phyloP scores from a whole-genome alignment of 2,113 vertebrate species.

The Thymallus thymallus region DNA sequence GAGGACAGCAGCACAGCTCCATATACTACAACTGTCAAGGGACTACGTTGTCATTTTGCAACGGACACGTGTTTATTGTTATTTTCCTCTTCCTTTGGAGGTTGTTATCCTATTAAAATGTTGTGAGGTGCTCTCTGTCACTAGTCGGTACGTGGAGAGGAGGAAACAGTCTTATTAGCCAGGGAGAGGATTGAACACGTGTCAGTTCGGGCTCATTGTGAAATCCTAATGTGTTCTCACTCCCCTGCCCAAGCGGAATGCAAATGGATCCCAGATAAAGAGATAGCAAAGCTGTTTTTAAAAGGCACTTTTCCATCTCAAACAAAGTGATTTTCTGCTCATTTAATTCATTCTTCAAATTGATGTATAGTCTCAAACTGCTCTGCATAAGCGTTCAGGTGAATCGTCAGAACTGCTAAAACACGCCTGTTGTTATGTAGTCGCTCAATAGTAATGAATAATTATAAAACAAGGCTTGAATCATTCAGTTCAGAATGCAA shows the following conservation, averaged over 20 bases:
- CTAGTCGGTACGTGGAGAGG: no score
- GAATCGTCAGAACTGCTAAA: conserved; percentile 18
- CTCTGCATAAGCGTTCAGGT: not conserved
- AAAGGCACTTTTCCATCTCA: conserved; percentile 36
- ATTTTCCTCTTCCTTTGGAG: conserved; percentile 36
- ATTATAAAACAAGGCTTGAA: conserved; percentile 54
- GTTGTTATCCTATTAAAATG: conserved; percentile 31
- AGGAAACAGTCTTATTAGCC: conserved; percentile 18
- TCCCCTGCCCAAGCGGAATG: not conserved
- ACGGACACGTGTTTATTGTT: conserved; percentile 59
- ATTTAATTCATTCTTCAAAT: conserved; percentile 34
- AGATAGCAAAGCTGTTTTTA: conserved; percentile 25
- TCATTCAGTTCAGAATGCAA: conserved; percentile 60
- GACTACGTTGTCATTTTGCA: conserved; percentile 38
- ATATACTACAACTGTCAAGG: conserved; percentile 22
- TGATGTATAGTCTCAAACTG: conserved; percentile 7
- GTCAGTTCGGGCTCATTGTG: conserved; percentile 14
- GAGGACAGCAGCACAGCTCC: not conserved
- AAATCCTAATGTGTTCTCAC: conserved; percentile 8
- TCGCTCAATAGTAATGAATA: conserved; percentile 59
- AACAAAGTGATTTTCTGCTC: conserved; percentile 39
- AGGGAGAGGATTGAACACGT: conserved; percentile 5
- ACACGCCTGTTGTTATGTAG: conserved; percentile 11
- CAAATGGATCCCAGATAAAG: conserved; percentile 18
- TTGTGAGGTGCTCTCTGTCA: conserved; percentile 13